A percentile compares a stretch with the other conserved stretches of the same genome.
Evolutionary conservation across 2,797 vertebrate species (phyloP).

Genomic region (Urosaurus nigricauda): DNA sequence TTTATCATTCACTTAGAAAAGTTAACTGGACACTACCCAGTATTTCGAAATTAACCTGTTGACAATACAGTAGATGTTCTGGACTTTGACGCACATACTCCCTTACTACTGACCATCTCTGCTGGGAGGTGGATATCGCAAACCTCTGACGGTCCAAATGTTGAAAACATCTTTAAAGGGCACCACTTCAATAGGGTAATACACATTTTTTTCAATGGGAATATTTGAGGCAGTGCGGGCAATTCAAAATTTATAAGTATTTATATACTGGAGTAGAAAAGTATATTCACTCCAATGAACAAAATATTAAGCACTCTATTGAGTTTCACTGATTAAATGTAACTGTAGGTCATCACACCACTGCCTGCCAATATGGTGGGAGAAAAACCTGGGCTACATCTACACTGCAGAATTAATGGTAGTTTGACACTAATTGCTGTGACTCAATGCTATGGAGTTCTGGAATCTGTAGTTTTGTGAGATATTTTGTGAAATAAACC

Average conservation of each 20-base stretch:
- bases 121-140: neutral
- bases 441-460: no score
- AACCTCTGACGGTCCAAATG: neutral
- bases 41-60: constrained; percentile 22
- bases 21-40: neutral
- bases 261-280: neutral
- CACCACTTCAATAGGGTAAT: constrained; percentile 18
- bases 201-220: constrained; percentile 52
- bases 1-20: neutral
- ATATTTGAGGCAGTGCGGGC: no score
- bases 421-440: no score
- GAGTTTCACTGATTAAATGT: neutral
- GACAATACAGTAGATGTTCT: neutral
- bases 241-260: neutral
- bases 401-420: no score
- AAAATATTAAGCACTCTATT: accelerated
- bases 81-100: neutral
- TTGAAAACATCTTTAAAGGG: neutral
- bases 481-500: no score
- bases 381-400: no score
- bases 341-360: no score
- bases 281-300: neutral
- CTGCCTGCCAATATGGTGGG: no score
- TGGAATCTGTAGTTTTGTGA: no score
- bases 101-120: neutral